Conservation (phyloP, 1,140 invertebrate genomes). For the Teleogryllus occipitalis region DNA sequence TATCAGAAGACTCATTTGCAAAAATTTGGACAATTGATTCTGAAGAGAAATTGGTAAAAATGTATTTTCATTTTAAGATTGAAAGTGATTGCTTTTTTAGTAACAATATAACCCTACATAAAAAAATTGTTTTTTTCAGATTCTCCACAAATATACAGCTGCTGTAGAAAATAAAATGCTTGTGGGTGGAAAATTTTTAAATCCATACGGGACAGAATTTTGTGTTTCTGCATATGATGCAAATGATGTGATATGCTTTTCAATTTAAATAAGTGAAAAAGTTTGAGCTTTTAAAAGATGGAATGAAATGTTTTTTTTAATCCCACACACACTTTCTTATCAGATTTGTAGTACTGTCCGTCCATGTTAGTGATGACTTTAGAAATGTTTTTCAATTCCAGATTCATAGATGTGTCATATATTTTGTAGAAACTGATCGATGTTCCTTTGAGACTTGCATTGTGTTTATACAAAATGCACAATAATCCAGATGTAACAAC, state of each 20-base stretch:
- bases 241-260: conserved; percentile 29
- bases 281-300: not conserved
- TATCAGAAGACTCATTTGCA: conserved; percentile 40
- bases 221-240: conserved; percentile 32
- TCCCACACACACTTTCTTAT: too few species aligned
- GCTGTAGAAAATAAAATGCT: conserved; percentile 29
- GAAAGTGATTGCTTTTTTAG: not conserved
- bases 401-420: too few species aligned
- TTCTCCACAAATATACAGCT: conserved; percentile 25
- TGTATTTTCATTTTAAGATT: not conserved
- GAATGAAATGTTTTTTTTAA: too few species aligned
- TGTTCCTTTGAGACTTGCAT: too few species aligned
- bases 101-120: not conserved
- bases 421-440: too few species aligned
- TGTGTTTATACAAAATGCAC: too few species aligned
- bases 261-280: not conserved
- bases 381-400: too few species aligned
- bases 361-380: too few species aligned
- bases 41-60: not conserved
- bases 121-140: conserved; percentile 21
- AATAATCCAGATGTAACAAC: too few species aligned
- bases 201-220: conserved; percentile 28
- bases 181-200: conserved; percentile 31
- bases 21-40: conserved; percentile 37
- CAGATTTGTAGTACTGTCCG: too few species aligned